Percentiles rank a stretch among this genome's conserved stretches.
These are phyloP conservation scores for Apodemus speciosus DNA, from an alignment of 2,113 vertebrate species.

Conservation along the genomic window DNA sequence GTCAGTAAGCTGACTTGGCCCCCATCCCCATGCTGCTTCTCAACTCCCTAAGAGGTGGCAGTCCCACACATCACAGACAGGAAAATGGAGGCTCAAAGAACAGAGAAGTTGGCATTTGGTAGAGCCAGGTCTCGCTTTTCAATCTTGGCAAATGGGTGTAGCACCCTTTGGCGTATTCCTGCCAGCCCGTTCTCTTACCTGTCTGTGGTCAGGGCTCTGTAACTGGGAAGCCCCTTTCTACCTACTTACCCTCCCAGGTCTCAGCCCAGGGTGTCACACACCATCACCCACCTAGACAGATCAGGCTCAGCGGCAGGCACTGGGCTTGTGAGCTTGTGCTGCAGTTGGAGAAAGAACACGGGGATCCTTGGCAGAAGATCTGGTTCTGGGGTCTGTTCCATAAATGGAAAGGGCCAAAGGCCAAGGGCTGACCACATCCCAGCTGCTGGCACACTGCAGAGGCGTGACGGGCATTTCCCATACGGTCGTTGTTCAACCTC, in stretches of 20 bases:
- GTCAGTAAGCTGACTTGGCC: neutral
- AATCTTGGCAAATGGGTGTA: neutral
- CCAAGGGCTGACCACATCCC: neutral
- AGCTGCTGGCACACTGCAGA: conserved; percentile 51
- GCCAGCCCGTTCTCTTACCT: neutral
- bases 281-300: conserved; percentile 69
- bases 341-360: conserved; percentile 58
- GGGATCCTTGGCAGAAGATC: neutral
- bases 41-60: neutral
- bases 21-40: fast-evolving
- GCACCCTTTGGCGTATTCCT: neutral
- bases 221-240: neutral
- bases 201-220: neutral
- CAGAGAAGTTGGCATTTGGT: neutral
- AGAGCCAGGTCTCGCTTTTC: neutral
- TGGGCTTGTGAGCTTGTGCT: fast-evolving
- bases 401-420: fast-evolving
- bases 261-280: neutral
- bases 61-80: neutral
- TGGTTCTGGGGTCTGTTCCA: fast-evolving
- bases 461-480: fast-evolving
- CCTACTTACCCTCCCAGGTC: neutral
- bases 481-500: fast-evolving
- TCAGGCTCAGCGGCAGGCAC: conserved; percentile 11
- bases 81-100: neutral